These are phyloP conservation scores for Catharus ustulatus DNA, from an alignment of 2,797 vertebrate species.

Conservation along the genomic window DNA sequence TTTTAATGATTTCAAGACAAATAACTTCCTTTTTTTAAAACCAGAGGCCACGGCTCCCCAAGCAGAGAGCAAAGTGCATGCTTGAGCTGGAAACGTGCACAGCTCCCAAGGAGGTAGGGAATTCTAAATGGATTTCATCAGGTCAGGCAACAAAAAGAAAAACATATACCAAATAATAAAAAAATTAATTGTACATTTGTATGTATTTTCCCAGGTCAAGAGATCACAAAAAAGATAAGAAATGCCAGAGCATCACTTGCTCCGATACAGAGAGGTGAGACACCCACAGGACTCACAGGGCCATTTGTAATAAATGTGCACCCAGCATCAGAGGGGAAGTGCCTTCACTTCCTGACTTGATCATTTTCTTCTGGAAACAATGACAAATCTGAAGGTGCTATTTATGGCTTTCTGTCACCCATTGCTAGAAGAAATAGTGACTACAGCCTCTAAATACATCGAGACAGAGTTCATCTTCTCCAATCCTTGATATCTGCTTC, in stretches of 20 bases:
- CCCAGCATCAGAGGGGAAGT: not conserved
- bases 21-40: not conserved
- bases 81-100: accelerated
- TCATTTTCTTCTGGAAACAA: constrained; percentile 39
- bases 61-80: not conserved
- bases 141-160: not conserved
- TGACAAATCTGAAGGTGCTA: constrained; percentile 28
- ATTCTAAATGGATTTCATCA: not conserved
- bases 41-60: not conserved
- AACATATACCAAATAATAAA: not conserved
- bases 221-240: not conserved
- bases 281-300: not conserved
- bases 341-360: constrained; percentile 15
- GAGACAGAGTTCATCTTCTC: not conserved
- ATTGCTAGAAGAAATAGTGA: not conserved
- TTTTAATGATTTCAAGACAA: not conserved
- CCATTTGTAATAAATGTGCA: not conserved
- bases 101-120: not conserved
- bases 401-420: constrained; percentile 12
- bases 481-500: not conserved
- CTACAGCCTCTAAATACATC: not conserved
- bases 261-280: not conserved
- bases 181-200: not conserved
- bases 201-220: not conserved
- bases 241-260: not conserved